Percentiles rank a stretch among this genome's conserved stretches.
phyloP scores from a whole-genome alignment of 2,888 invertebrate genomes.

The Galerucella nymphaeae region DNA sequence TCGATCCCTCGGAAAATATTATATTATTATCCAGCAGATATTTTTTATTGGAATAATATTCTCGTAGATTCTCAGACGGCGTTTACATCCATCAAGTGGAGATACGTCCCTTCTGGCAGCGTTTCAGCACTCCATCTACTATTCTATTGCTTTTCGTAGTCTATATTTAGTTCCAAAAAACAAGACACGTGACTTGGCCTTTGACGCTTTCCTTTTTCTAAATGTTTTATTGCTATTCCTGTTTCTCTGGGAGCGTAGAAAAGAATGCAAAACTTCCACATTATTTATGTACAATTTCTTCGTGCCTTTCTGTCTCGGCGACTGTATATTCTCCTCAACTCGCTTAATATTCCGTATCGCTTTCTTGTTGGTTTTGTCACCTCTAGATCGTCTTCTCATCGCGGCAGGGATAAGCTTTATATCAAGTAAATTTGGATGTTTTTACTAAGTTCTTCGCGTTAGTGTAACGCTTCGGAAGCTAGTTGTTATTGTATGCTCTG shows the following conservation, averaged over 20 bases:
- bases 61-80: background rate
- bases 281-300: conserved; percentile 47
- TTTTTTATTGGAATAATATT: background rate
- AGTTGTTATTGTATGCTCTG: conserved; percentile 8
- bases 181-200: conserved; percentile 38
- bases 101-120: conserved; percentile 24
- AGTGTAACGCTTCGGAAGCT: conserved; percentile 1
- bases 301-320: conserved; percentile 42
- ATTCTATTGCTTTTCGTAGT: conserved; percentile 21
- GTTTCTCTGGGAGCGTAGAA: conserved; percentile 34
- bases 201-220: conserved; percentile 40
- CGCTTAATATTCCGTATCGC: conserved; percentile 56
- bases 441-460: conserved; percentile 17
- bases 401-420: conserved; percentile 48
- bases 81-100: conserved; percentile 21
- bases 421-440: conserved; percentile 31
- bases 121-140: conserved; percentile 30
- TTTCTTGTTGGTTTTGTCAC: conserved; percentile 54
- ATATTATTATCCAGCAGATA: background rate
- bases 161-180: conserved; percentile 18
- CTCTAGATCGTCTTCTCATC: conserved; percentile 51
- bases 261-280: conserved; percentile 42
- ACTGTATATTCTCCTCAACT: conserved; percentile 51
- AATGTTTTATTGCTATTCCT: conserved; percentile 45
- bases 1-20: background rate